Evolutionary conservation across 2,113 vertebrate genomes (phyloP).

Genomic region (Diadophis punctatus): DNA sequence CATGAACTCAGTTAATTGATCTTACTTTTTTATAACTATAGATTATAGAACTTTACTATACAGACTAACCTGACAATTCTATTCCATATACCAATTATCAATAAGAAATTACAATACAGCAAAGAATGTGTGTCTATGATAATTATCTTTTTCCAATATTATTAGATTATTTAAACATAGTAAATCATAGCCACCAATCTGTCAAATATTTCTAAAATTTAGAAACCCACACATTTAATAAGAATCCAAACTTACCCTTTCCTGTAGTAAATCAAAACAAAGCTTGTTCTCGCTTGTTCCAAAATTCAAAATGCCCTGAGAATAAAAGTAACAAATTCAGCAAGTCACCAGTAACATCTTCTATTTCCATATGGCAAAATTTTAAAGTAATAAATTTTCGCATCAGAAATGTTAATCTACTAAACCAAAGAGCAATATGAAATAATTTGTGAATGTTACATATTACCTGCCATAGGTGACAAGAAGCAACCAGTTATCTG

Average conservation of each 20-base stretch:
- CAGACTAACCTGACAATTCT: neutral
- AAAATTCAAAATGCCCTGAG: constrained; percentile 43
- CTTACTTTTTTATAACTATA: neutral
- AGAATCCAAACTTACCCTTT: constrained; percentile 26
- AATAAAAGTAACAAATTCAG: neutral
- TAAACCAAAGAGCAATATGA: neutral
- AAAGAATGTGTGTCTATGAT: neutral
- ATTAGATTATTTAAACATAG: neutral
- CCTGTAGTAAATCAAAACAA: constrained; percentile 40
- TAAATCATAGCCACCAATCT: neutral
- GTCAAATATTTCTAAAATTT: neutral
- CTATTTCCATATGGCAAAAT: neutral
- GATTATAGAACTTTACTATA: too few relatives aligned
- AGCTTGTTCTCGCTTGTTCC: constrained; percentile 52
- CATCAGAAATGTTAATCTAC: neutral
- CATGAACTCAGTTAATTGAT: neutral
- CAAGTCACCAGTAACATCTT: neutral
- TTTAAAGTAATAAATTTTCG: neutral
- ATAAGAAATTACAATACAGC: neutral
- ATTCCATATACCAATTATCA: neutral
- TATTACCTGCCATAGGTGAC: neutral
- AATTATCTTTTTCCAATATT: neutral
- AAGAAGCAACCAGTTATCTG: neutral
- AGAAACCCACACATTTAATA: neutral
- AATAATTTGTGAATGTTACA: neutral